Conservation (phyloP, 2,113 vertebrate genomes). For the Capreolus pygargus region DNA sequence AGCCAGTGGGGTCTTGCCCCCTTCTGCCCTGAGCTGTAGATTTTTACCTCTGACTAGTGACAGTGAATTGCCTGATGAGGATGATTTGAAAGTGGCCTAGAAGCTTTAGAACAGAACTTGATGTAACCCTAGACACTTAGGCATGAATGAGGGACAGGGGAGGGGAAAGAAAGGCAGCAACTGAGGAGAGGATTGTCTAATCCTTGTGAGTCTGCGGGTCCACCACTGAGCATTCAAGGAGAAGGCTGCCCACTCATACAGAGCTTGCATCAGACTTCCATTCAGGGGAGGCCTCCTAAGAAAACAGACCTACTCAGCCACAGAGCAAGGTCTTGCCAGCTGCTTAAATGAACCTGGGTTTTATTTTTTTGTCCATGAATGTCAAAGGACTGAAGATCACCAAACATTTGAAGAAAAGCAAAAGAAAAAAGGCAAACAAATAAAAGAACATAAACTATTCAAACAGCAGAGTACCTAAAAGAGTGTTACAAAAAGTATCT, state of each 20-base stretch:
- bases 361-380: background rate
- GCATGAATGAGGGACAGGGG: background rate
- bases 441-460: background rate
- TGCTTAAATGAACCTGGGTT: background rate
- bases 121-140: background rate
- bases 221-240: background rate
- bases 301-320: background rate
- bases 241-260: background rate
- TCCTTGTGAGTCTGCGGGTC: background rate
- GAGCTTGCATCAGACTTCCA: background rate
- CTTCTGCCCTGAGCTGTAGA: background rate
- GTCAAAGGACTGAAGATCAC: background rate
- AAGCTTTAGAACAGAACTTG: background rate
- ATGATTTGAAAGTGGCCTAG: background rate
- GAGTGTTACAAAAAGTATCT: background rate
- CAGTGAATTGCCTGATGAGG: background rate
- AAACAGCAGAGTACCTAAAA: background rate
- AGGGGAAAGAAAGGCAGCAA: background rate
- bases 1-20: background rate
- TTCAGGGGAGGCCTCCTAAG: background rate
- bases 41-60: background rate
- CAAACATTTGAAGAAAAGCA: background rate
- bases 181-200: background rate
- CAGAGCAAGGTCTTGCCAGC: background rate
- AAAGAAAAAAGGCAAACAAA: constrained; percentile 15